phyloP scores from a whole-genome alignment of 2,113 vertebrate genomes.

The Myiagra hebetior region DNA sequence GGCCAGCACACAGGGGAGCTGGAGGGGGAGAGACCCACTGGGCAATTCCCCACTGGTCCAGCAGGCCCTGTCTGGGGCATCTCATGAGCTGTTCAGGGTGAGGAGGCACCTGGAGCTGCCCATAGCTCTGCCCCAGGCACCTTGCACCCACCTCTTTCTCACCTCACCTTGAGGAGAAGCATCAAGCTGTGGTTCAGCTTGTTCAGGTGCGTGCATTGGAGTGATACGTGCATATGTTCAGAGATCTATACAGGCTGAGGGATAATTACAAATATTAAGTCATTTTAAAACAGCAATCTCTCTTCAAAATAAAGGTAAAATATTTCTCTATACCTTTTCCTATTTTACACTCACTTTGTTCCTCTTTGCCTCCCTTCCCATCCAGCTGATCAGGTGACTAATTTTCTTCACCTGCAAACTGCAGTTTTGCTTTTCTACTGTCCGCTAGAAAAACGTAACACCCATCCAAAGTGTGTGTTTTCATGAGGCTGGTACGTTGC shows the following conservation, averaged over 20 bases:
- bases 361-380: not conserved
- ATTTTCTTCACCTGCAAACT: not conserved
- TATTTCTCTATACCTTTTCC: not conserved
- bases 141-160: not conserved
- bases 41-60: not conserved
- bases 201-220: not conserved
- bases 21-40: fast-evolving
- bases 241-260: not conserved
- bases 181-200: fast-evolving
- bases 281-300: not conserved
- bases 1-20: not conserved
- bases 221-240: fast-evolving
- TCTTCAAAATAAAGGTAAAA: not conserved
- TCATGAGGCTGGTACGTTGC: not conserved
- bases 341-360: not conserved
- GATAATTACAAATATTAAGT: not conserved
- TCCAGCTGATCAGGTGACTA: not conserved
- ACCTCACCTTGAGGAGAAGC: not conserved
- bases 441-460: not conserved
- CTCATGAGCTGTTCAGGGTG: not conserved
- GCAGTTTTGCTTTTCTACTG: not conserved
- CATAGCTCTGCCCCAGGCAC: not conserved
- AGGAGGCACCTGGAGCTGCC: not conserved
- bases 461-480: not conserved
- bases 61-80: no score